Evolutionary conservation across 2,113 vertebrate species (phyloP).

Genomic region (Chaenogobius annularis): DNA sequence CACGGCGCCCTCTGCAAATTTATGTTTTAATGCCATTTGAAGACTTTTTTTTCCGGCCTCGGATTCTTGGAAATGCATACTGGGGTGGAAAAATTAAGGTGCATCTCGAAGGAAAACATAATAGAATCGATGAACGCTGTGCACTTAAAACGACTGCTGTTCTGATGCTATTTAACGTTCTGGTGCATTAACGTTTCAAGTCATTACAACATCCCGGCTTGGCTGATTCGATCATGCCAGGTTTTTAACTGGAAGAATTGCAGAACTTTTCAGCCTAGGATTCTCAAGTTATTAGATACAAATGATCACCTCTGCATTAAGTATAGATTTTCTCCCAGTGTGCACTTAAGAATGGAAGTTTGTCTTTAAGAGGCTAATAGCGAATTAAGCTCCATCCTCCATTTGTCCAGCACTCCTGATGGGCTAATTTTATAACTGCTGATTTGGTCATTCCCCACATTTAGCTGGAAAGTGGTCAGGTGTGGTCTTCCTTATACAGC

Average conservation of each 20-base stretch:
- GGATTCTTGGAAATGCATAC: constrained; percentile 77
- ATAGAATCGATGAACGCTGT: constrained; percentile 81
- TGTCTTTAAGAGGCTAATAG: constrained; percentile 85
- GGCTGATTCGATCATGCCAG: constrained; percentile 82
- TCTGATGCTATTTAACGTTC: constrained; percentile 84
- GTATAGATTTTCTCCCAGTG: constrained; percentile 84
- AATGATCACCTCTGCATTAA: constrained; percentile 85
- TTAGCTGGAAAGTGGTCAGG: constrained; percentile 81
- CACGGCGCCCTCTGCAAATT: constrained; percentile 72
- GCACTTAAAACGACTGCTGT: constrained; percentile 84
- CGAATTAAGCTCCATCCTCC: constrained; percentile 86
- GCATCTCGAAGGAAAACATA: constrained; percentile 82
- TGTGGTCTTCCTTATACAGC: constrained; percentile 70
- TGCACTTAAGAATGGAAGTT: constrained; percentile 84
- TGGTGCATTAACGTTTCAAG: constrained; percentile 84
- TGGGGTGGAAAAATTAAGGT: constrained; percentile 80
- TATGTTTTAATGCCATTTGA: constrained; percentile 79
- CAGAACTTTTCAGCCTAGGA: constrained; percentile 82
- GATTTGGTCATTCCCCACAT: constrained; percentile 81
- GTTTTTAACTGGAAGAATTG: constrained; percentile 84
- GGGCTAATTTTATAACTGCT: constrained; percentile 86
- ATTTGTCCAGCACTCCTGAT: constrained; percentile 84
- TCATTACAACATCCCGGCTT: constrained; percentile 81
- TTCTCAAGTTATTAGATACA: constrained; percentile 85
- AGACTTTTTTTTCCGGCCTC: constrained; percentile 55